These are phyloP conservation scores for Petrocephalus microphthalmus DNA, from an alignment of 2,113 vertebrate genomes.

Conservation along the genomic window DNA sequence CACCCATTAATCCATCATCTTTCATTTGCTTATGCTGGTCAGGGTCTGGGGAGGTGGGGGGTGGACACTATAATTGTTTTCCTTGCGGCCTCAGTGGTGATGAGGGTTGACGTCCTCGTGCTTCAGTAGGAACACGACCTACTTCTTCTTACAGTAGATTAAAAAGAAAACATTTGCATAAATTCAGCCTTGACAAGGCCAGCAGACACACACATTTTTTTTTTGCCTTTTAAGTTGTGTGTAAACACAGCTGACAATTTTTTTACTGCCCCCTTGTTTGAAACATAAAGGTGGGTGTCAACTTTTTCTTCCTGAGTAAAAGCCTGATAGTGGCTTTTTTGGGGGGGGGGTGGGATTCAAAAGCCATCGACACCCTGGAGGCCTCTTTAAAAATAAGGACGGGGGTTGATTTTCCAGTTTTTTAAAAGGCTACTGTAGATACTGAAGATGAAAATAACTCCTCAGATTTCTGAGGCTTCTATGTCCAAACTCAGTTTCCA, in stretches of 20 bases:
- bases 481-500: background rate
- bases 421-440: background rate
- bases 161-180: background rate
- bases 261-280: background rate
- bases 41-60: background rate
- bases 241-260: background rate
- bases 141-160: background rate
- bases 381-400: conserved; percentile 34
- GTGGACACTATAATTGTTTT: background rate
- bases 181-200: background rate
- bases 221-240: background rate
- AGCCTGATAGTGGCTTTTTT: background rate
- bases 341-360: background rate
- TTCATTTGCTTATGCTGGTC: background rate
- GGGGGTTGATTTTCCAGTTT: background rate
- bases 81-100: background rate
- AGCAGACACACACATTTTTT: background rate
- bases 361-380: conserved; percentile 21
- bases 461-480: background rate
- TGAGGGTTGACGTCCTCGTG: background rate
- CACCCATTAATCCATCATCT: background rate
- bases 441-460: conserved; percentile 3
- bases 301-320: background rate
- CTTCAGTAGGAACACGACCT: background rate
- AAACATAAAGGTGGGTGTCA: background rate